Evolutionary conservation across 1,140 invertebrate species (phyloP).

Genomic region (Ceratina australensis): DNA sequence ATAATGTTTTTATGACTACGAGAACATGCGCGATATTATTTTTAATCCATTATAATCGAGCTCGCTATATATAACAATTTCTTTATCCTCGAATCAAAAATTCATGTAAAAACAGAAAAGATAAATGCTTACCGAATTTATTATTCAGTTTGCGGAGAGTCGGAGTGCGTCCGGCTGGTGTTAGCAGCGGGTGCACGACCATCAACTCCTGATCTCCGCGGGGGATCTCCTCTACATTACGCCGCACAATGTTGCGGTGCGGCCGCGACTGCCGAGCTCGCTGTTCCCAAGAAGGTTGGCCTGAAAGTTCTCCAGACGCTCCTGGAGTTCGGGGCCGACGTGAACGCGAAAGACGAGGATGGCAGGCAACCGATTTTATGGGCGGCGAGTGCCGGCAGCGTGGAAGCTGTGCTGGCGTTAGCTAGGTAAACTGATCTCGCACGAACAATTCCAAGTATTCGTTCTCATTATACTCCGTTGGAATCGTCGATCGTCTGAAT

Average conservation of each 20-base stretch:
- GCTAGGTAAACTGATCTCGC: slow-evolving; percentile 83
- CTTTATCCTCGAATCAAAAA: no score
- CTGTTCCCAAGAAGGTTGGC: slow-evolving; percentile 81
- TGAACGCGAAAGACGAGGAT: slow-evolving; percentile 93
- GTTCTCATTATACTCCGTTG: neutral
- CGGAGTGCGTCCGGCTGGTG: slow-evolving; percentile 91
- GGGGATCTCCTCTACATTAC: slow-evolving; percentile 97
- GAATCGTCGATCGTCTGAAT: no score
- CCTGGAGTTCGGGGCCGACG: slow-evolving; percentile 87
- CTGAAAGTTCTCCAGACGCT: slow-evolving; percentile 92
- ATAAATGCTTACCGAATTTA: neutral
- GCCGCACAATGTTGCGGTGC: slow-evolving; percentile 97
- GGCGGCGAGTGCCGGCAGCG: slow-evolving; percentile 97
- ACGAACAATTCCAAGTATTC: neutral
- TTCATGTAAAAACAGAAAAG: no score
- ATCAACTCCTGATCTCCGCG: slow-evolving; percentile 93
- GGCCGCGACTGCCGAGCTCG: slow-evolving; percentile 84
- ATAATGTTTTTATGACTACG: no score
- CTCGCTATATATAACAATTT: no score
- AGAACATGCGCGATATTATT: no score
- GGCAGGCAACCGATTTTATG: slow-evolving; percentile 95
- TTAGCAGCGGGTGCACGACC: slow-evolving; percentile 90
- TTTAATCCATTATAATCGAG: no score
- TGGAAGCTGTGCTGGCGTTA: slow-evolving; percentile 92
- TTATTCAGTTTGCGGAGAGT: slow-evolving; percentile 91